These are phyloP conservation scores for Megaceryle torquata DNA, from an alignment of 2,113 vertebrate species.

Conservation along the genomic window DNA sequence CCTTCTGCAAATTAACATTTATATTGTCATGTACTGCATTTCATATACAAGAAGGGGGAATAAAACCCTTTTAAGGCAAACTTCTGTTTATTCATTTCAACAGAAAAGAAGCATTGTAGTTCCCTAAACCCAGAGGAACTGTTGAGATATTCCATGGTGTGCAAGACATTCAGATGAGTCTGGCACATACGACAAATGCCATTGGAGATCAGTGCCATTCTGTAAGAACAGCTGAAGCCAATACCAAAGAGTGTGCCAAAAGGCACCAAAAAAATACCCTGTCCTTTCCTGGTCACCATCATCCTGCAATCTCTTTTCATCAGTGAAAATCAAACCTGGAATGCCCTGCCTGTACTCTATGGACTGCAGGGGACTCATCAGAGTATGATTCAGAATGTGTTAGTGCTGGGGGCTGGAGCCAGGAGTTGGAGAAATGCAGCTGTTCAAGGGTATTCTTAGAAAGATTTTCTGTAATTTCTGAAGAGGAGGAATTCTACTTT, in stretches of 20 bases:
- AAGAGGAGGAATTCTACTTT: neutral
- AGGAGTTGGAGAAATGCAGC: neutral
- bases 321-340: neutral
- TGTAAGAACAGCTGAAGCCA: neutral
- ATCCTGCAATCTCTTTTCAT: neutral
- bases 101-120: neutral
- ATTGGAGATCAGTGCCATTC: neutral
- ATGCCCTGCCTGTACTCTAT: neutral
- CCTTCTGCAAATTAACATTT: neutral
- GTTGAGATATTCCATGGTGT: neutral
- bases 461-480: neutral
- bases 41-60: accelerated
- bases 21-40: neutral
- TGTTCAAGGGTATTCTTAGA: neutral
- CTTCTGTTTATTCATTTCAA: neutral
- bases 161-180: neutral
- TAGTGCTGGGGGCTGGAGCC: neutral
- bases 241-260: neutral
- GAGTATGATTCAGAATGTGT: neutral
- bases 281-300: neutral
- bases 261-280: neutral
- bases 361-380: neutral
- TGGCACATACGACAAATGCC: neutral
- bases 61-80: neutral
- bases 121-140: neutral